Conservation (phyloP, 2,888 invertebrate species). For the Uloborus plumipes region DNA sequence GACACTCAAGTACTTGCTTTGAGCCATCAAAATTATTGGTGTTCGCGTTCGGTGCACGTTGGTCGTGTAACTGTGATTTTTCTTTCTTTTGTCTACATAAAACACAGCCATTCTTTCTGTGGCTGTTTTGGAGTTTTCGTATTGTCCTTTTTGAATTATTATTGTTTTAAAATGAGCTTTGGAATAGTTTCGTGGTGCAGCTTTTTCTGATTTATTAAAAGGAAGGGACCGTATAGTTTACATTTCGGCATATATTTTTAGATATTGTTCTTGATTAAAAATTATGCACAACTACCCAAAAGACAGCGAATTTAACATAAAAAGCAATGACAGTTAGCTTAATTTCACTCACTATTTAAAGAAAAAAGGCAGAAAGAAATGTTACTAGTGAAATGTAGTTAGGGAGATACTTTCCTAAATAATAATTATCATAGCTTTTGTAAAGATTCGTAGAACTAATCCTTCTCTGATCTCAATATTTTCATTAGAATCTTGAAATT, state of each 20-base stretch:
- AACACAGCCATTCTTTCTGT: neutral
- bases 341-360: too few relatives aligned
- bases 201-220: slow-evolving; percentile 4
- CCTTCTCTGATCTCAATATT: too few relatives aligned
- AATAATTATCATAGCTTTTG: too few relatives aligned
- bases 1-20: slow-evolving; percentile 20
- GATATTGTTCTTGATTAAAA: too few relatives aligned
- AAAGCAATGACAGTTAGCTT: too few relatives aligned
- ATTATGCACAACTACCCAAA: too few relatives aligned
- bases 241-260: neutral
- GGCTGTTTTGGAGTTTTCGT: slow-evolving; percentile 1
- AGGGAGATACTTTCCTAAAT: too few relatives aligned
- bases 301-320: too few relatives aligned
- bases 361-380: too few relatives aligned
- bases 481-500: too few relatives aligned
- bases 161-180: slow-evolving; percentile 14
- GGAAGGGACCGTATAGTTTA: neutral
- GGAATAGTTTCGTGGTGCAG: slow-evolving; percentile 11
- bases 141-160: slow-evolving; percentile 18
- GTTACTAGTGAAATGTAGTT: too few relatives aligned
- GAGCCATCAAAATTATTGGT: slow-evolving; percentile 52
- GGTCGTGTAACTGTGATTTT: neutral
- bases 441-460: too few relatives aligned
- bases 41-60: neutral
- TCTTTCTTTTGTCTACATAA: neutral